Base-by-base conservation (phyloP, 1,140 invertebrate species). In the Meloidogyne hapla region DNA sequence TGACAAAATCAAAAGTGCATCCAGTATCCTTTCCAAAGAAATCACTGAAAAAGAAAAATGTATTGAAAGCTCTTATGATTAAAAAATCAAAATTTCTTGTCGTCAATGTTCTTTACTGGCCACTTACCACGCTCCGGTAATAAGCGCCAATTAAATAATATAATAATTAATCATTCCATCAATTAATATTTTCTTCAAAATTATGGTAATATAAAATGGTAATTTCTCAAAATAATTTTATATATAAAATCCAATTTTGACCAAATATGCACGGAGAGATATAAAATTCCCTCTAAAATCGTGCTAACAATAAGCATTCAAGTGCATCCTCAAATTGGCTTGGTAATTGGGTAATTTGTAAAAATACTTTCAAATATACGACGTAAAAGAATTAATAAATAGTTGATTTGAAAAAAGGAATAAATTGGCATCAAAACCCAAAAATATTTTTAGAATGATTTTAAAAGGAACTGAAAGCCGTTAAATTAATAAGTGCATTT, bases 1-100 rank as follows among this genome's bases (percentile, higher is more conserved):
- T 80, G 66, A 80, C 68, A 65, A 80, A 83, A 61, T 80, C 79
- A 73, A 80, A 80, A 42, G 81, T 69, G 38, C 80, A 82, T 28
- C 79, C 79, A 69, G 79, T 45, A 23, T 76, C 28, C 78, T 69
- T 71, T 40, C 79, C 79, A 64, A 80, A 79, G 66, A 81, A 80
- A n/a, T 77, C 80, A 10, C 79, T 80, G 74, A 81, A 80, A 65
- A 28, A 15, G 13, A 64, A 9, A 13, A 25, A 18, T 66, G 15
- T 61, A 67, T 65, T 40, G 25, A 2, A 9, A 56, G 42, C 40
- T 26, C 33, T 25, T 80, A 79, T 13, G 13, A 23, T 10, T 23
- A 66, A 40, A n/a, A 65, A 18, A 61, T 48, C 10, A 15, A 45
- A 48, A 15, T n/a, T 72, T 38, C 12, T 23, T 73, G 25, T 67